These are phyloP conservation scores for Myathropa florea DNA, from an alignment of 2,888 invertebrate genomes.

Conservation along the genomic window DNA sequence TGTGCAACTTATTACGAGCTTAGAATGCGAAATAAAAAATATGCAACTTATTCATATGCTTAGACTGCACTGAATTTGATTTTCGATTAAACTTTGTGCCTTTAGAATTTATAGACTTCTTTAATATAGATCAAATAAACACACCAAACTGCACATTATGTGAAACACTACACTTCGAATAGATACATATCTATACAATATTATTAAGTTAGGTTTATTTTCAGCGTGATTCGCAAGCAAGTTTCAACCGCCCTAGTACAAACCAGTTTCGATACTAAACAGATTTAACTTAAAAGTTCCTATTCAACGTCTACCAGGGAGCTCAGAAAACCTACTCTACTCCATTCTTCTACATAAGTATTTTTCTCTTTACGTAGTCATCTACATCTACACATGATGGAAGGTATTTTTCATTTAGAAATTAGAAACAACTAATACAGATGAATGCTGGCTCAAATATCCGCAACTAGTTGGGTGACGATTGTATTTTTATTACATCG, in stretches of 20 bases:
- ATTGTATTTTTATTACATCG: slow-evolving; percentile 34
- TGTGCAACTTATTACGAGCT: not conserved
- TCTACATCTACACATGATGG: slow-evolving; percentile 3
- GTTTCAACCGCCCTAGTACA: slow-evolving; percentile 59
- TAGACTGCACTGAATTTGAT: too few relatives aligned
- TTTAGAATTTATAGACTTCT: not conserved
- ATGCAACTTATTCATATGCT: not conserved
- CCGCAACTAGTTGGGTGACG: slow-evolving; percentile 31
- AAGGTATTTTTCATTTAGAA: slow-evolving; percentile 35
- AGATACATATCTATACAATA: slow-evolving; percentile 48
- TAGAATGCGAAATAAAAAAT: not conserved
- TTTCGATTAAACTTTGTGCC: not conserved
- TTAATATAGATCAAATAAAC: not conserved
- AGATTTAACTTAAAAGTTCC: slow-evolving; percentile 60
- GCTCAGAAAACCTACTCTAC: slow-evolving; percentile 61
- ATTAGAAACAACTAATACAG: slow-evolving; percentile 56
- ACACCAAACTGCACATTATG: slow-evolving; percentile 3
- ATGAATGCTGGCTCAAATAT: slow-evolving; percentile 45
- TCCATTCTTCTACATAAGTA: slow-evolving; percentile 47
- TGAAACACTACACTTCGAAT: slow-evolving; percentile 39
- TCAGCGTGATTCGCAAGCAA: slow-evolving; percentile 58
- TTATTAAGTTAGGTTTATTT: slow-evolving; percentile 40
- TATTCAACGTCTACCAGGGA: slow-evolving; percentile 52
- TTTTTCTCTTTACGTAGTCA: slow-evolving; percentile 23
- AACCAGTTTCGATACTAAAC: slow-evolving; percentile 69